phyloP scores from a whole-genome alignment of 1,140 invertebrate species.

The Pogonus chalceus region DNA sequence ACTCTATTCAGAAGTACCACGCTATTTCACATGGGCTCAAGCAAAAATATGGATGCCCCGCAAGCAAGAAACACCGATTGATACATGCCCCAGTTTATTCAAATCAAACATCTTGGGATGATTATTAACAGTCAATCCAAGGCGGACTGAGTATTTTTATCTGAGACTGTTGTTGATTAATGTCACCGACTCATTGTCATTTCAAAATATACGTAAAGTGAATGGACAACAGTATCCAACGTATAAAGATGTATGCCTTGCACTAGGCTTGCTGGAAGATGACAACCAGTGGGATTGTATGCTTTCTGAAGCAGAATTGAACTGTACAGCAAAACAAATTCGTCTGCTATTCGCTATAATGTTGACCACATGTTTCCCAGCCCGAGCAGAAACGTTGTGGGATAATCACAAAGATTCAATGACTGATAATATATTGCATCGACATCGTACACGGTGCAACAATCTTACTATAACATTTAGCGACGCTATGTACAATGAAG shows the following conservation, averaged over 20 bases:
- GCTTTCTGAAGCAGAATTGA: neutral
- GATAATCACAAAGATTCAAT: neutral
- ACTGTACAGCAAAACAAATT: neutral
- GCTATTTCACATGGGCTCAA: slow-evolving; percentile 34
- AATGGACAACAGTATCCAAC: slow-evolving; percentile 30
- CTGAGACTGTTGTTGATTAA: slow-evolving; percentile 32
- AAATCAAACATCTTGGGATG: slow-evolving; percentile 26
- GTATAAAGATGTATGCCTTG: slow-evolving; percentile 33
- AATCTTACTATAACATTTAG: neutral
- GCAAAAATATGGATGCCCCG: slow-evolving; percentile 29
- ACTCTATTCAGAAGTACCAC: slow-evolving; percentile 35
- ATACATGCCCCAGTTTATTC: slow-evolving; percentile 22
- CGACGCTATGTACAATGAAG: neutral
- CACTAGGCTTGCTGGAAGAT: slow-evolving; percentile 13
- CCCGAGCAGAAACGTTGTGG: neutral
- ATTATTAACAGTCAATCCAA: slow-evolving; percentile 34
- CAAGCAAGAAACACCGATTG: slow-evolving; percentile 27
- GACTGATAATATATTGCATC: neutral
- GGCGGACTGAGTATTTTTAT: slow-evolving; percentile 32
- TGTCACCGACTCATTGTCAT: slow-evolving; percentile 33
- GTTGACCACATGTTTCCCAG: neutral
- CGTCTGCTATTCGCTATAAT: neutral
- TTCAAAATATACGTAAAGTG: slow-evolving; percentile 32
- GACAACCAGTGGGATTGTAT: neutral
- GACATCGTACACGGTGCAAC: neutral